Base-by-base conservation (phyloP, 2,888 invertebrate species). In the Argyresthia goedartella region DNA sequence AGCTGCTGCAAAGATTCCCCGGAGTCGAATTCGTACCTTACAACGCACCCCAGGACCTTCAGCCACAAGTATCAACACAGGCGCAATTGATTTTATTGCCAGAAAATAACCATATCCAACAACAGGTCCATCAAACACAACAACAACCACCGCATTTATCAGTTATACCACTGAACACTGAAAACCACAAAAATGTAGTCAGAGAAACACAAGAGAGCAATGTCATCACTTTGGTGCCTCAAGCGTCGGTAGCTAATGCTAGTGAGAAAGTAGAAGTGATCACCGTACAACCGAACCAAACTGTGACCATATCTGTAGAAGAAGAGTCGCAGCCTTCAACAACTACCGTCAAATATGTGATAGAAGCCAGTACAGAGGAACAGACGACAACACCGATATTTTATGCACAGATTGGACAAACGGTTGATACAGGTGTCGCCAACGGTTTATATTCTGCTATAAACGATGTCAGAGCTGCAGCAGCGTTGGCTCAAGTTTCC, bases 391-490 rank as follows among this genome's bases (percentile, higher is more conserved):
- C 79, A 10, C 81, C 88, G 0, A 74, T 88, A 44, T 88, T 87
- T 56, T 87, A 87, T 52, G 78, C 85, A 8, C 87, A 88, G 63
- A 71, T 87, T 0, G 81, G 81, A 14, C 80, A 76, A 65, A 77
- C 71, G 46, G 71, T 80, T 4, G 80, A 76, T 0, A 72, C 70
- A 57, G 69, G 73, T 42, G 68, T 81, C 43, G 77, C 82, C 1
- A 77, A 75, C 56, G 81, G 80, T 0, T 81, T 88, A 58, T 91
- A 89, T 59, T 86, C 91, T 1, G 88, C 90, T 0, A 72, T 91
- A 35, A 90, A 91, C 11, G 88, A 75, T 55, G 77, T 80, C 53
- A 88, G 91, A 67, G 88, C 89, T 0, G 90, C 90, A 10, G 90
- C 90, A 49, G 88, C 88, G 36, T 64, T 90, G 53, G 89, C 89